A percentile compares a stretch with the other conserved stretches of the same genome.
Evolutionary conservation across 2,888 invertebrate genomes (phyloP).

Genomic region (Drosophila prolongata): DNA sequence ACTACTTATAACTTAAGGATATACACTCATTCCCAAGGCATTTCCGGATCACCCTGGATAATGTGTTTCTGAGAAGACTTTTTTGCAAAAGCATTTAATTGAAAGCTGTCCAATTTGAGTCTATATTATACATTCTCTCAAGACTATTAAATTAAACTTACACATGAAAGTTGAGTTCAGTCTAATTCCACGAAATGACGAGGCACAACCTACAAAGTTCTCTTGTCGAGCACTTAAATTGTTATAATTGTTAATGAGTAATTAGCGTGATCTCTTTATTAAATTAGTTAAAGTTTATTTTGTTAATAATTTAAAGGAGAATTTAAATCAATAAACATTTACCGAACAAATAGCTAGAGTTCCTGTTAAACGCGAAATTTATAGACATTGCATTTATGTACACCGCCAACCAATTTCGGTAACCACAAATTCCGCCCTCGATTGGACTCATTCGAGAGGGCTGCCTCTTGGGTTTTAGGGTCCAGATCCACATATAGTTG

Average conservation of each 20-base stretch:
- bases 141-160: slow-evolving; percentile 18
- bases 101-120: not conserved
- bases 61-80: not conserved
- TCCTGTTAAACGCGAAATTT: too few species aligned
- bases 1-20: too few species aligned
- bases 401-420: too few species aligned
- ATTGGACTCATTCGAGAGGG: slow-evolving; percentile 6
- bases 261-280: slow-evolving; percentile 3
- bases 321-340: not conserved
- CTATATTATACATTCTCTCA: slow-evolving; percentile 8
- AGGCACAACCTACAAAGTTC: not conserved
- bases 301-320: not conserved
- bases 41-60: not conserved
- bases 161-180: slow-evolving; percentile 18
- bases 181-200: slow-evolving; percentile 12
- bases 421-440: slow-evolving; percentile 21
- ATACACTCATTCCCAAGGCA: not conserved
- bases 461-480: slow-evolving; percentile 34
- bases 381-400: too few species aligned
- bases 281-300: not conserved
- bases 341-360: too few species aligned
- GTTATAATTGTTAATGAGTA: slow-evolving; percentile 8
- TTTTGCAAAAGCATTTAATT: too few species aligned
- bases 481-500: slow-evolving; percentile 21
- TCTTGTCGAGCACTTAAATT: not conserved